These are phyloP conservation scores for Prunella himalayana DNA, from an alignment of 2,113 vertebrate genomes.

Conservation along the genomic window DNA sequence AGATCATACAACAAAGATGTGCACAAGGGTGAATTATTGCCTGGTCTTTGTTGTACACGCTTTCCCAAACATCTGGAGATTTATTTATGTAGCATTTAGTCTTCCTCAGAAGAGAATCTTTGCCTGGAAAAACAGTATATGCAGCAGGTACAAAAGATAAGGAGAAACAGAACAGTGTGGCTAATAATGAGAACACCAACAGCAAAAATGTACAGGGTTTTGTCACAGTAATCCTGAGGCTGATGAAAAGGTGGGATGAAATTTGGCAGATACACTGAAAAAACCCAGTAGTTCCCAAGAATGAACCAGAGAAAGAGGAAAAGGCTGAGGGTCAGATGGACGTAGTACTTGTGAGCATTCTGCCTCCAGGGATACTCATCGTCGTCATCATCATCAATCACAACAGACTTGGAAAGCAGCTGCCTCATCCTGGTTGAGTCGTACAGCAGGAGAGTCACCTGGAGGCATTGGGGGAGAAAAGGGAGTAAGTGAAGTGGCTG, in stretches of 20 bases:
- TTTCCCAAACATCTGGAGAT: background rate
- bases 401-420: slow-evolving; percentile 72
- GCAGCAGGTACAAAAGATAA: slow-evolving; percentile 57
- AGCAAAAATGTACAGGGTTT: slow-evolving; percentile 68
- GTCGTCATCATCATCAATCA: slow-evolving; percentile 60
- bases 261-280: slow-evolving; percentile 67
- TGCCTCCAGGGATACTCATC: slow-evolving; percentile 73
- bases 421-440: slow-evolving; percentile 69
- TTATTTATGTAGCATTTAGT: slow-evolving; percentile 22
- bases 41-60: background rate
- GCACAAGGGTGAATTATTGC: slow-evolving; percentile 12
- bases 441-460: slow-evolving; percentile 69
- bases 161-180: slow-evolving; percentile 48
- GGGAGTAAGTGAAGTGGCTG: background rate
- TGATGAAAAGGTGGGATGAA: slow-evolving; percentile 72
- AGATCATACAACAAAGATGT: background rate
- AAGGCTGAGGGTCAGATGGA: slow-evolving; percentile 68
- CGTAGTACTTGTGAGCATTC: slow-evolving; percentile 67
- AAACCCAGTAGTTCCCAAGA: slow-evolving; percentile 73
- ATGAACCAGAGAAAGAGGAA: slow-evolving; percentile 75
- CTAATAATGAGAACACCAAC: slow-evolving; percentile 64
- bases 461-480: background rate
- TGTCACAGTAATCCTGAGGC: slow-evolving; percentile 71
- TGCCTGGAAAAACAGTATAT: slow-evolving; percentile 54
- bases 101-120: slow-evolving; percentile 34